Percentiles rank a stretch among this genome's conserved stretches.
Evolutionary conservation across 2,888 invertebrate genomes (phyloP).

Genomic region (Masnerella sp.): DNA sequence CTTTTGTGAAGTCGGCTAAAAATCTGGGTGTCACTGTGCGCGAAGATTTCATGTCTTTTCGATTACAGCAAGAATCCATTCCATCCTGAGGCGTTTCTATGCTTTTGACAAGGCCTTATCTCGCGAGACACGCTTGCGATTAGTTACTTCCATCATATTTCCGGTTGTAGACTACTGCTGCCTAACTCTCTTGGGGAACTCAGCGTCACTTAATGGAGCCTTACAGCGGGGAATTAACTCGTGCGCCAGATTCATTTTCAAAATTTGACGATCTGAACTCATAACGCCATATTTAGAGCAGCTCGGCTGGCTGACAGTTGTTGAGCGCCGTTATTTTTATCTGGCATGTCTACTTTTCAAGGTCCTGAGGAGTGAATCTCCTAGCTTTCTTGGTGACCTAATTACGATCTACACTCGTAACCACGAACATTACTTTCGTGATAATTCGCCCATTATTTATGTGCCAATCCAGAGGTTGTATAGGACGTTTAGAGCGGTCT

Average conservation of each 20-base stretch:
- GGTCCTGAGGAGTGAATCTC: background rate
- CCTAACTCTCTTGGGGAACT: background rate
- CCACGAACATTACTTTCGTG: too few species aligned
- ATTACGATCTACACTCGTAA: too few species aligned
- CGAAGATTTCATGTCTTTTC: too few species aligned
- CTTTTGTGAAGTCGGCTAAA: background rate
- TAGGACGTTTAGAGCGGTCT: too few species aligned
- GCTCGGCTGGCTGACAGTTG: background rate
- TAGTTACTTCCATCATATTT: background rate
- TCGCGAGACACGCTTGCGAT: background rate
- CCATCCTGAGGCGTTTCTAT: background rate
- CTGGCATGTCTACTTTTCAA: background rate
- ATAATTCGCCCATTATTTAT: too few species aligned
- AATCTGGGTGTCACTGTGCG: background rate
- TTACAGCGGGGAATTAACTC: background rate
- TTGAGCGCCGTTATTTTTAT: background rate
- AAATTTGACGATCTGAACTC: background rate
- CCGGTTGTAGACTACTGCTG: constrained; percentile 1
- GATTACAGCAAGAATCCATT: background rate
- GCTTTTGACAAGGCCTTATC: background rate
- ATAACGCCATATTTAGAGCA: background rate
- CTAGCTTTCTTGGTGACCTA: too few species aligned
- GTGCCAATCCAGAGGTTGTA: too few species aligned
- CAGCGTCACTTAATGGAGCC: background rate
- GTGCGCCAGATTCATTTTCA: background rate